phyloP scores from a whole-genome alignment of 2,888 invertebrate genomes.

The Drosophila heteroneura region DNA sequence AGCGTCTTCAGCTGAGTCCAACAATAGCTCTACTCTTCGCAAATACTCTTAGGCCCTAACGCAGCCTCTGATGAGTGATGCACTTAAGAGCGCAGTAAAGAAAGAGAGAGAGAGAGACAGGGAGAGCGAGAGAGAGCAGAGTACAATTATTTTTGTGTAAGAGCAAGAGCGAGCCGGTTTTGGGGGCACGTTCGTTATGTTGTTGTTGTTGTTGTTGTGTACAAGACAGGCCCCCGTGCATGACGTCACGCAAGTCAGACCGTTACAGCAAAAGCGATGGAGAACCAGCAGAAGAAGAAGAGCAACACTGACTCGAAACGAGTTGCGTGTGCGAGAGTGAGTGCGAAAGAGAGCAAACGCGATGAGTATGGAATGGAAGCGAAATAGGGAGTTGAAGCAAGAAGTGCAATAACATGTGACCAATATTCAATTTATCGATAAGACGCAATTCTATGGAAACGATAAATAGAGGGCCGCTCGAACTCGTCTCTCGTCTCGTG shows the following conservation, averaged over 20 bases:
- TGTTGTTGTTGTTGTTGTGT: constrained; percentile 28
- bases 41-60: constrained; percentile 5
- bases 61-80: constrained; percentile 35
- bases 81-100: constrained; percentile 56
- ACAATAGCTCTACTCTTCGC: constrained; percentile 7
- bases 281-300: constrained; percentile 29
- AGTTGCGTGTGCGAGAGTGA: constrained; percentile 12
- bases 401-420: constrained; percentile 52
- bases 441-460: constrained; percentile 44
- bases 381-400: neutral
- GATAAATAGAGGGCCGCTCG: constrained; percentile 25
- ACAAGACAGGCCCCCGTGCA: constrained; percentile 78
- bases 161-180: constrained; percentile 59
- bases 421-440: constrained; percentile 38
- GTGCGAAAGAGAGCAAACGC: constrained; percentile 25
- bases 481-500: neutral
- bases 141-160: constrained; percentile 14
- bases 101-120: constrained; percentile 18
- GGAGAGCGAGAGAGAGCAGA: constrained; percentile 17
- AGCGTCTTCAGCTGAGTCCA: constrained; percentile 6
- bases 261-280: constrained; percentile 46
- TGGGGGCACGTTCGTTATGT: constrained; percentile 68
- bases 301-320: constrained; percentile 26
- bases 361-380: constrained; percentile 32
- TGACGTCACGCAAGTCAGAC: constrained; percentile 79